phyloP scores from a whole-genome alignment of 1,140 invertebrate species.

The Littorina saxatilis region DNA sequence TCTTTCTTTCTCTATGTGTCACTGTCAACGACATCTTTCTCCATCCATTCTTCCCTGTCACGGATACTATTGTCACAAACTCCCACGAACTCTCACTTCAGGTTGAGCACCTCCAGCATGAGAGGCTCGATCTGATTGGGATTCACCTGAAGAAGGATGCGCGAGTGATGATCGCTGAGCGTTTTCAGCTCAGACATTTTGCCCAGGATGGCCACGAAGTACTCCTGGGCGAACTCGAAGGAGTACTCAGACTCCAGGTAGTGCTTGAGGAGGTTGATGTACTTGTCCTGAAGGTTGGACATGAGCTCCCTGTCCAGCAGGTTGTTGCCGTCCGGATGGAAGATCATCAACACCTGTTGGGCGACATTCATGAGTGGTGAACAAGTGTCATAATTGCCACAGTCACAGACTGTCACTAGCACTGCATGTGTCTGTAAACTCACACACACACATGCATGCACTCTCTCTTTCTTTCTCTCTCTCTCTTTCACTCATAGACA shows the following conservation, averaged over 20 bases:
- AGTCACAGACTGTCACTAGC: no score
- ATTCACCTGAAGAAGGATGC: constrained; percentile 92
- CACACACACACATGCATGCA: no score
- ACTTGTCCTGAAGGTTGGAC: constrained; percentile 85
- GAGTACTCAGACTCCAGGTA: constrained; percentile 89
- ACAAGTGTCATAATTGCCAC: no score
- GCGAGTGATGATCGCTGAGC: constrained; percentile 90
- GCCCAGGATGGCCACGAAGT: constrained; percentile 83
- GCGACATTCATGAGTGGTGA: no score
- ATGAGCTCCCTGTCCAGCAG: constrained; percentile 87
- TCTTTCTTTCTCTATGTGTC: no score
- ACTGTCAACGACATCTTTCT: no score
- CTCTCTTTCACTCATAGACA: no score
- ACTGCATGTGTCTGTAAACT: no score
- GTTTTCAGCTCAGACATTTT: constrained; percentile 90
- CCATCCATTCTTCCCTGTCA: no score
- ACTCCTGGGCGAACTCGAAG: constrained; percentile 53
- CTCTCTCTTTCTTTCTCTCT: no score
- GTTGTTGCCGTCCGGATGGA: constrained; percentile 87
- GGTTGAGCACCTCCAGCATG: constrained; percentile 80
- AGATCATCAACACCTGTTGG: constrained; percentile 90
- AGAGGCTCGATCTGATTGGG: constrained; percentile 91
- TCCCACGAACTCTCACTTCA: no score
- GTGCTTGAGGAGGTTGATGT: constrained; percentile 90
- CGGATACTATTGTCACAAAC: no score